A percentile compares a stretch with the other conserved stretches of the same genome.
Evolutionary conservation across 2,888 invertebrate species (phyloP).

Genomic region (Phania funesta): DNA sequence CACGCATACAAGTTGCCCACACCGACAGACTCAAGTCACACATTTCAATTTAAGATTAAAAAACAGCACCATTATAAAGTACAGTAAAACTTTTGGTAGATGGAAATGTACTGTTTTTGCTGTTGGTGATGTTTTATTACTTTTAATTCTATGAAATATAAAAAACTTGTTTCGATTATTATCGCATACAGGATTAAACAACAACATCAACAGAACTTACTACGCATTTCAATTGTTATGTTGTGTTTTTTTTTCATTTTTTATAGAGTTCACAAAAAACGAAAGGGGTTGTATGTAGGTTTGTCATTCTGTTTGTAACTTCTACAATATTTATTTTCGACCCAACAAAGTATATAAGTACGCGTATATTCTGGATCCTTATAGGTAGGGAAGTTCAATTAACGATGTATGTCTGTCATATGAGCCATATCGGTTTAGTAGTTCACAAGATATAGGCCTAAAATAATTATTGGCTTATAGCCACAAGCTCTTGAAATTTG

Average conservation of each 20-base stretch:
- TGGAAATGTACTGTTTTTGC: slow-evolving; percentile 19
- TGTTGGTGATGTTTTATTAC: slow-evolving; percentile 2
- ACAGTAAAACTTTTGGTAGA: slow-evolving; percentile 4
- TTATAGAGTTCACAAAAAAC: too few species aligned
- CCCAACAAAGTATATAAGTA: too few species aligned
- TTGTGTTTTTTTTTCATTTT: background rate
- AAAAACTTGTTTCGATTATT: slow-evolving; percentile 61
- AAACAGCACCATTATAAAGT: background rate
- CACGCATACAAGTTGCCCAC: slow-evolving; percentile 3
- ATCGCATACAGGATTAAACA: slow-evolving; percentile 41
- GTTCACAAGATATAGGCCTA: too few species aligned
- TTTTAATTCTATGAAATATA: slow-evolving; percentile 13
- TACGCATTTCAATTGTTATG: slow-evolving; percentile 34
- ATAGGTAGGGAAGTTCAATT: too few species aligned
- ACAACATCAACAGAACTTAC: background rate
- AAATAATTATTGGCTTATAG: too few species aligned
- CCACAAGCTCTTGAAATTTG: too few species aligned
- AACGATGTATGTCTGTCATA: too few species aligned
- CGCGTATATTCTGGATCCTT: too few species aligned
- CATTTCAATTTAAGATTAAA: background rate
- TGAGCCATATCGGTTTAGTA: too few species aligned
- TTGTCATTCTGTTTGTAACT: too few species aligned
- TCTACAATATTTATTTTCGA: too few species aligned
- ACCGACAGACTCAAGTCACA: background rate
- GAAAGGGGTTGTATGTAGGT: too few species aligned